phyloP scores from a whole-genome alignment of 2,888 invertebrate genomes.

The Cetonia aurata region DNA sequence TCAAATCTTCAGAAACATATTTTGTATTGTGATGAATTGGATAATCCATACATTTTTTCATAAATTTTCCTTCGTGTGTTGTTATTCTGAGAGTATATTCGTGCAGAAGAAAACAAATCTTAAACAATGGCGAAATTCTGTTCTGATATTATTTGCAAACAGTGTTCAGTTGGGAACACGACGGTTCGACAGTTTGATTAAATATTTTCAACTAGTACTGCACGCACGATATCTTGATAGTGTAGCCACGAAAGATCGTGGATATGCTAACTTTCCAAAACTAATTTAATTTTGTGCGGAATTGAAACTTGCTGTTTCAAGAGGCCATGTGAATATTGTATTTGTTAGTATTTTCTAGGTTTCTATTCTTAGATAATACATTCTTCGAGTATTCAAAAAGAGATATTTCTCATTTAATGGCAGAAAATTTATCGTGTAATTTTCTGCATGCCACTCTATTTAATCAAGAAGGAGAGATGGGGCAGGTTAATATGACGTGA shows the following conservation, averaged over 20 bases:
- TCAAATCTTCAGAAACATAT: not conserved
- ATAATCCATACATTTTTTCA: not conserved
- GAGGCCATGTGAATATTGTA: not conserved
- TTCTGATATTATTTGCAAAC: conserved; percentile 31
- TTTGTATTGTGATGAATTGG: not conserved
- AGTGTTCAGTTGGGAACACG: conserved; percentile 3
- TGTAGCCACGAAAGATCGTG: not conserved
- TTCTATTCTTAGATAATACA: too few relatives aligned
- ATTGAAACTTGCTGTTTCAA: not conserved
- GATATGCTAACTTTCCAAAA: not conserved
- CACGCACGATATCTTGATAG: not conserved
- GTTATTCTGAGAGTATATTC: not conserved
- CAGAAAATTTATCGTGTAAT: too few relatives aligned
- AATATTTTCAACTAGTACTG: conserved; percentile 5
- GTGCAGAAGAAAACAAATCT: not conserved
- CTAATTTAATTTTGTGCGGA: not conserved
- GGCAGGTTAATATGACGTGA: not conserved
- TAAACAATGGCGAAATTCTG: conserved; percentile 4
- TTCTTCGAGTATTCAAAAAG: too few relatives aligned
- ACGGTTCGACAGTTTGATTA: conserved; percentile 27
- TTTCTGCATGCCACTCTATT: too few relatives aligned
- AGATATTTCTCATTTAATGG: too few relatives aligned
- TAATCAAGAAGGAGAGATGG: too few relatives aligned
- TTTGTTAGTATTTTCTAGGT: not conserved
- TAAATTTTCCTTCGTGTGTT: too few relatives aligned